Conservation (phyloP, 2,113 vertebrate genomes). For the Siniperca knerii region DNA sequence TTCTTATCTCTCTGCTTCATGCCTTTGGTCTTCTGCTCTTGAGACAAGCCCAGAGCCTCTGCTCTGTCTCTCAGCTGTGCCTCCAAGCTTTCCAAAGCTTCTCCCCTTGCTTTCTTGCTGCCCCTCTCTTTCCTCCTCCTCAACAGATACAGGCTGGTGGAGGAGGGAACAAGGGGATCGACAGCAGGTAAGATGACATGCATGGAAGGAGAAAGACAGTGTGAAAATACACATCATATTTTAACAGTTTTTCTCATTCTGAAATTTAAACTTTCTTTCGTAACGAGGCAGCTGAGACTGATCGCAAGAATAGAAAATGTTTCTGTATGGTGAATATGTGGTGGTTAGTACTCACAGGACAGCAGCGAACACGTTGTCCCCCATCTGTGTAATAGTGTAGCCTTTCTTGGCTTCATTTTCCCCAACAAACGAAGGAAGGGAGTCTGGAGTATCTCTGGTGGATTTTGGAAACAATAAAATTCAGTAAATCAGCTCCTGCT, state of each 20-base stretch:
- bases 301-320: not conserved
- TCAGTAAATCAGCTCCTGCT: constrained; percentile 12
- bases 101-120: constrained; percentile 81
- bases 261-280: not conserved
- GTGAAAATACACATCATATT: not conserved
- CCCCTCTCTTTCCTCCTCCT: constrained; percentile 88
- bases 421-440: constrained; percentile 91
- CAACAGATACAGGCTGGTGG: constrained; percentile 87
- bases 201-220: not conserved
- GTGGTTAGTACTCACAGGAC: constrained; percentile 88
- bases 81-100: constrained; percentile 86
- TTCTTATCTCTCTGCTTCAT: constrained; percentile 96
- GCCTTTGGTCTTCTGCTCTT: constrained; percentile 91
- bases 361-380: constrained; percentile 95
- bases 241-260: not conserved
- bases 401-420: constrained; percentile 93
- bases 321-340: not conserved
- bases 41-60: constrained; percentile 86
- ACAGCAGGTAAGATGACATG: not conserved
- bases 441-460: constrained; percentile 91
- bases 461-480: constrained; percentile 5
- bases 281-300: not conserved
- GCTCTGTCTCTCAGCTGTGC: constrained; percentile 87
- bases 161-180: not conserved
- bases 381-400: constrained; percentile 89